phyloP scores from a whole-genome alignment of 1,140 invertebrate species.

The Hesperophylax magnus region DNA sequence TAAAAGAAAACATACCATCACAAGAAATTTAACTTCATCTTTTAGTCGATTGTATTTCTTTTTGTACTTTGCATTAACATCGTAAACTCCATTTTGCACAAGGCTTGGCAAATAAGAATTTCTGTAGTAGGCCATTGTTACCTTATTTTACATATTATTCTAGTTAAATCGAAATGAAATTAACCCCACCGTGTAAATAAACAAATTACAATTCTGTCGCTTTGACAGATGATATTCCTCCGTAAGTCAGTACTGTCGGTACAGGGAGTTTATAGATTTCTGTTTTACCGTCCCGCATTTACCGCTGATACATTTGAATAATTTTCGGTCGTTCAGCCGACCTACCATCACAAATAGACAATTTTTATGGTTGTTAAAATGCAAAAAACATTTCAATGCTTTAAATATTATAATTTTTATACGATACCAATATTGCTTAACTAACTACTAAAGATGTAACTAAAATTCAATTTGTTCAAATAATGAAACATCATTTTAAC shows the following conservation, averaged over 20 bases:
- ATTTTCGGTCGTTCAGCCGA: too few relatives aligned
- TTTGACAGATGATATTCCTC: slow-evolving; percentile 21
- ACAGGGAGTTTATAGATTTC: not conserved
- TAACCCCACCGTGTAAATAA: not conserved
- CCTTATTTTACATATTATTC: slow-evolving; percentile 10
- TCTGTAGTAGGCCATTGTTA: slow-evolving; percentile 45
- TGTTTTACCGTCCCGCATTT: slow-evolving; percentile 12
- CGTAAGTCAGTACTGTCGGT: too few relatives aligned
- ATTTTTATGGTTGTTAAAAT: too few relatives aligned
- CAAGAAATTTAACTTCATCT: slow-evolving; percentile 69
- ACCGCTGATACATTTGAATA: not conserved
- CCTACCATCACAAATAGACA: too few relatives aligned
- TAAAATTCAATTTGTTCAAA: too few relatives aligned
- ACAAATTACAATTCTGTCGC: not conserved
- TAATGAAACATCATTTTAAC: too few relatives aligned
- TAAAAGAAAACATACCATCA: slow-evolving; percentile 68
- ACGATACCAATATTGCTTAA: too few relatives aligned
- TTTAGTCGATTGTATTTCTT: slow-evolving; percentile 71
- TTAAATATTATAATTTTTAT: too few relatives aligned
- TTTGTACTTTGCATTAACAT: slow-evolving; percentile 68
- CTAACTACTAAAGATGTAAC: too few relatives aligned
- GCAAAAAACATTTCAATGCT: too few relatives aligned
- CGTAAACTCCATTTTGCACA: slow-evolving; percentile 52
- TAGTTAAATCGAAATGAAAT: not conserved
- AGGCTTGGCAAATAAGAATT: slow-evolving; percentile 47